Percentiles rank a stretch among this genome's conserved stretches.
Evolutionary conservation across 2,797 vertebrate species (phyloP).

Genomic region (Propithecus perrieri): DNA sequence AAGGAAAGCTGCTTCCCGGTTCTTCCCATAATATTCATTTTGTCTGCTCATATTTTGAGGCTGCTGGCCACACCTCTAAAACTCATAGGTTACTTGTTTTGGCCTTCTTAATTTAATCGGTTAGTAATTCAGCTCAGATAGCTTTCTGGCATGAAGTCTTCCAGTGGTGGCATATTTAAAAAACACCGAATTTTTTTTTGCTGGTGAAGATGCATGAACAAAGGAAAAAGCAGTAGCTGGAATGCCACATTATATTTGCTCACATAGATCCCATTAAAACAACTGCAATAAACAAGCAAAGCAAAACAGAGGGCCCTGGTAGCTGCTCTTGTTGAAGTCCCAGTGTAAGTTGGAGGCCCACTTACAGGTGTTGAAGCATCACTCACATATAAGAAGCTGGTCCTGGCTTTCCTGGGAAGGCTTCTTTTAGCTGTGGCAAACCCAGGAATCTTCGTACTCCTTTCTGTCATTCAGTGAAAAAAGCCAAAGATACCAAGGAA

Average conservation of each 20-base stretch:
- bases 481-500: not conserved
- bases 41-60: conserved; percentile 6
- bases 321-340: not conserved
- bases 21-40: conserved; percentile 52
- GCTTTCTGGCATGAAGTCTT: conserved; percentile 20
- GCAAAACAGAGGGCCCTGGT: not conserved
- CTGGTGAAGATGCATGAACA: not conserved
- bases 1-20: conserved; percentile 64
- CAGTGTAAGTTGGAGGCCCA: not conserved
- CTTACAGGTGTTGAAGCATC: not conserved
- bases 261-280: not conserved
- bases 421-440: not conserved
- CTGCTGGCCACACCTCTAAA: conserved; percentile 3
- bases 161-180: not conserved
- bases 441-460: not conserved
- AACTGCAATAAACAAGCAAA: not conserved
- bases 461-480: not conserved
- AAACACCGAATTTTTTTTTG: not conserved
- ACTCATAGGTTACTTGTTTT: not conserved
- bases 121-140: conserved; percentile 23
- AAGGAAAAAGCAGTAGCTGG: not conserved
- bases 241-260: not conserved
- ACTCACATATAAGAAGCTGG: not conserved
- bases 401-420: not conserved
- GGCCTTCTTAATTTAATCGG: conserved; percentile 50